Conservation (phyloP, 2,888 invertebrate genomes). For the Stenchaetothrips biformis region DNA sequence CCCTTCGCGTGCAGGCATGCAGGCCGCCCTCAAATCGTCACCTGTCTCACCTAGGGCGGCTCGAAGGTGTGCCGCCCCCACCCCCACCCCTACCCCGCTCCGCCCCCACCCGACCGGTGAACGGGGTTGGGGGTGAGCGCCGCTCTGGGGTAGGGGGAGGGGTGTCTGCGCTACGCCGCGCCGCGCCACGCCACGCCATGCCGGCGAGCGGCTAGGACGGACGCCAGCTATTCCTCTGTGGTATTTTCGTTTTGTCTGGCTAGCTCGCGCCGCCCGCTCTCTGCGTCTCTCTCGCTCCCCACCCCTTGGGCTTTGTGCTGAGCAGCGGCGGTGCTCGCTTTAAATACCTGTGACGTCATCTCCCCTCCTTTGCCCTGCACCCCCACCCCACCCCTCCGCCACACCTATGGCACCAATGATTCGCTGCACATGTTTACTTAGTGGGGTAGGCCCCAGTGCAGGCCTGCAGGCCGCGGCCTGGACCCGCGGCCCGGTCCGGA, state of each 20-base stretch:
- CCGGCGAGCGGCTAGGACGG: background rate
- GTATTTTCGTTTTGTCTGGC: conserved; percentile 24
- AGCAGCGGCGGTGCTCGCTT: conserved; percentile 16
- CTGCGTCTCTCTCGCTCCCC: conserved; percentile 1
- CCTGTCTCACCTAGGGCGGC: background rate
- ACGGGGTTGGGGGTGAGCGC: background rate
- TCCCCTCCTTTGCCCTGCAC: background rate
- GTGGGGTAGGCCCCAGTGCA: background rate
- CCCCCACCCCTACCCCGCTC: background rate
- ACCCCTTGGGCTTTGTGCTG: background rate
- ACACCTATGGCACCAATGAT: background rate
- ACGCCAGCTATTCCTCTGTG: conserved; percentile 24
- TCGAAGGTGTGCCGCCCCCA: background rate
- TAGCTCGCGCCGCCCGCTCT: conserved; percentile 14
- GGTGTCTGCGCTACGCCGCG: background rate
- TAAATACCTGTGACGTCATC: conserved; percentile 17
- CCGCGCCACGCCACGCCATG: background rate
- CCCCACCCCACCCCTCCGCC: background rate
- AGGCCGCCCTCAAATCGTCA: too few species aligned
- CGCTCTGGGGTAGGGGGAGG: background rate
- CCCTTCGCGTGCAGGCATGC: too few species aligned
- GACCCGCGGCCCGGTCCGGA: too few species aligned
- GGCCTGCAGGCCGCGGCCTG: too few species aligned
- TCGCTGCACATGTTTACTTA: background rate
- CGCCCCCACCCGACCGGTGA: background rate